Conservation (phyloP, 2,888 invertebrate genomes). For the Neoaliturus tenellus region DNA sequence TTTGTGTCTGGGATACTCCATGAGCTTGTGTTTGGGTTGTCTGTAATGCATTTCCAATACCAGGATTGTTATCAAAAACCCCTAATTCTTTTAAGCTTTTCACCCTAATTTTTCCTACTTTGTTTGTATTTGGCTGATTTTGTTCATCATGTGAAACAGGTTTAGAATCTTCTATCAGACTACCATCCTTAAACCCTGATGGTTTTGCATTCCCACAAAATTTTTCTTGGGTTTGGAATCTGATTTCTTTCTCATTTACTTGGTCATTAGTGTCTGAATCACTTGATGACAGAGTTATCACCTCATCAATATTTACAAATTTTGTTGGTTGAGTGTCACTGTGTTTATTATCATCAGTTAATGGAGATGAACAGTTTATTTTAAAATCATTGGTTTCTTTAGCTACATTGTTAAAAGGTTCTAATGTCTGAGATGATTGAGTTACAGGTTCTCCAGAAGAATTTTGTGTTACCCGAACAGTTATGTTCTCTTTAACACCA, state of each 20-base stretch:
- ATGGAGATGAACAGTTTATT: too few species aligned
- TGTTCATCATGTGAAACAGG: not conserved
- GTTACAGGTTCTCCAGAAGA: too few species aligned
- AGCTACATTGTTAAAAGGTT: too few species aligned
- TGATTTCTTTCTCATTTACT: not conserved
- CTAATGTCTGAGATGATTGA: too few species aligned
- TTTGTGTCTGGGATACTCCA: not conserved
- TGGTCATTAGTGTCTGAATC: constrained; percentile 3
- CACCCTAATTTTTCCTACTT: constrained; percentile 29
- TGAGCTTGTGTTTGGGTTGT: not conserved
- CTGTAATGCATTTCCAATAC: not conserved
- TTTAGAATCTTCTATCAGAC: too few species aligned
- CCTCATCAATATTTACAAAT: constrained; percentile 8
- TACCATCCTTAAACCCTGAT: not conserved
- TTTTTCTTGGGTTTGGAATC: not conserved
- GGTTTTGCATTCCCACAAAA: not conserved
- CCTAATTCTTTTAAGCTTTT: constrained; percentile 20
- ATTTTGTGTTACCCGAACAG: too few species aligned
- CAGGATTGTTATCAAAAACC: not conserved
- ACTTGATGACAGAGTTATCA: constrained; percentile 32
- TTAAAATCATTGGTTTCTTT: too few species aligned
- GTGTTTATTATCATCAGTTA: too few species aligned
- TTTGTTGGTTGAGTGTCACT: too few species aligned
- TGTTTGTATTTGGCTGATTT: not conserved
- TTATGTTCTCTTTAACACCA: too few species aligned